These are phyloP conservation scores for Reinhardtius hippoglossoides DNA, from an alignment of 2,113 vertebrate genomes.

Conservation along the genomic window DNA sequence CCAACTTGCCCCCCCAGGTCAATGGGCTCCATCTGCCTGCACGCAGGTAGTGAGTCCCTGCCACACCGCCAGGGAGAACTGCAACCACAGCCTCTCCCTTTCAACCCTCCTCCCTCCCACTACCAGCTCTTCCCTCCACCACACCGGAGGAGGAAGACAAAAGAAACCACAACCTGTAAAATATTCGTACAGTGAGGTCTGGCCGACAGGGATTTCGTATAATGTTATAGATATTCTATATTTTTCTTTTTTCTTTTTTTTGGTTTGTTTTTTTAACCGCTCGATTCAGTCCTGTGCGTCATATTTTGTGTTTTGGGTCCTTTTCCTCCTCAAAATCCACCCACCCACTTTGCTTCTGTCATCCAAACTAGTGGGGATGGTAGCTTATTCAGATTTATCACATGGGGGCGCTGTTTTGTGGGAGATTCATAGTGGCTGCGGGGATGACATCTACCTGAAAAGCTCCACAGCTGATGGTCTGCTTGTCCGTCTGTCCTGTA, in stretches of 20 bases:
- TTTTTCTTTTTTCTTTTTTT: slow-evolving; percentile 86
- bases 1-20: slow-evolving; percentile 89
- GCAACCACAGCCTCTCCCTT: slow-evolving; percentile 77
- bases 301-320: slow-evolving; percentile 88
- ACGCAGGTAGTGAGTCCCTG: slow-evolving; percentile 93
- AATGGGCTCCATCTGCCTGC: slow-evolving; percentile 95
- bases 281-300: slow-evolving; percentile 88
- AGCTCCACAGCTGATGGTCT: slow-evolving; percentile 53
- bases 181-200: slow-evolving; percentile 92
- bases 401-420: slow-evolving; percentile 31
- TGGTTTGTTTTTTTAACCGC: slow-evolving; percentile 80
- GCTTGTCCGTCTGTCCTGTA: slow-evolving; percentile 77
- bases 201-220: slow-evolving; percentile 92
- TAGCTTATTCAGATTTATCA: slow-evolving; percentile 67
- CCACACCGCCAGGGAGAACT: slow-evolving; percentile 84
- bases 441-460: slow-evolving; percentile 32
- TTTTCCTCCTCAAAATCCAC: slow-evolving; percentile 43
- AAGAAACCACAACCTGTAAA: slow-evolving; percentile 81
- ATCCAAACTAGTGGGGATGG: slow-evolving; percentile 63
- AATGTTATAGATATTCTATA: slow-evolving; percentile 90
- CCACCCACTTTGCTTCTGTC: slow-evolving; percentile 80
- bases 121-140: slow-evolving; percentile 76
- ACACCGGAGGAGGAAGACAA: slow-evolving; percentile 82
- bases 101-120: slow-evolving; percentile 80
- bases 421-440: slow-evolving; percentile 18